Percentiles rank a stretch among this genome's conserved stretches.
Conservation (phyloP, 2,797 vertebrate species). For the Clamator glandarius region DNA sequence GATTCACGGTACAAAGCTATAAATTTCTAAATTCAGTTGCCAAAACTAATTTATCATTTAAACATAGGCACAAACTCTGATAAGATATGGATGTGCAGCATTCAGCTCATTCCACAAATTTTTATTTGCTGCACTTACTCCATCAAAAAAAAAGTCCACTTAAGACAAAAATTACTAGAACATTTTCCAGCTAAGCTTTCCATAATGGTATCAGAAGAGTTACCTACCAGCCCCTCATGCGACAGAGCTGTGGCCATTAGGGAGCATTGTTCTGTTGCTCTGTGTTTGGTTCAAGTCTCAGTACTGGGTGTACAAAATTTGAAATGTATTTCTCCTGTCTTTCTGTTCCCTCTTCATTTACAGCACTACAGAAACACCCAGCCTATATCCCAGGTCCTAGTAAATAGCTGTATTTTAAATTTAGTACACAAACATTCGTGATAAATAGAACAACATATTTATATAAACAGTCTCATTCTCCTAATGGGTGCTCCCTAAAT, state of each 20-base stretch:
- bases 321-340: background rate
- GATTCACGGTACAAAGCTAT: background rate
- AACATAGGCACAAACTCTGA: background rate
- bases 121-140: background rate
- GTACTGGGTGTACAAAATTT: background rate
- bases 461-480: background rate
- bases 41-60: constrained; percentile 40
- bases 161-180: background rate
- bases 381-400: background rate
- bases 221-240: background rate
- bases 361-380: background rate
- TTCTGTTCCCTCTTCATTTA: background rate
- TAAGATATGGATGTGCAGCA: background rate
- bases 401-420: constrained; percentile 2
- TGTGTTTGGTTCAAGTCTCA: background rate
- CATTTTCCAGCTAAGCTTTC: background rate
- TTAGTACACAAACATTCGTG: background rate
- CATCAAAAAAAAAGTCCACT: background rate
- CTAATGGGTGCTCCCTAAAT: background rate
- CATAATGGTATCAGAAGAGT: background rate
- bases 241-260: background rate
- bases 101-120: background rate
- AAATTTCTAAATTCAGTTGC: constrained; percentile 26
- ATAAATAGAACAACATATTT: background rate
- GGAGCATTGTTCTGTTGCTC: background rate